These are phyloP conservation scores for Peromyscus maniculatus DNA, from an alignment of 2,113 vertebrate species.

Conservation along the genomic window DNA sequence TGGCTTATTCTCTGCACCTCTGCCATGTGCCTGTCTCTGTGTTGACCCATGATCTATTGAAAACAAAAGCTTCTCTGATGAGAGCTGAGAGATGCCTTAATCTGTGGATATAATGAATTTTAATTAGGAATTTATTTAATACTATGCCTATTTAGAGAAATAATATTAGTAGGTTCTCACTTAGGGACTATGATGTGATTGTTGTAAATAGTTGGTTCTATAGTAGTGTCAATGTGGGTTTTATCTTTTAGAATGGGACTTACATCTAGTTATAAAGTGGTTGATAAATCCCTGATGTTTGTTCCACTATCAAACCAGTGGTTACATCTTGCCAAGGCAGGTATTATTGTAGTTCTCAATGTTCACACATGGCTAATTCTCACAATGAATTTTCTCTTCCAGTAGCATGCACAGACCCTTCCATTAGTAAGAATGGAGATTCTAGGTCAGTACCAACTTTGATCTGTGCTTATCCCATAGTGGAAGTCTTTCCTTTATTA, in stretches of 20 bases:
- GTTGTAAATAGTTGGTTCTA: too few species aligned
- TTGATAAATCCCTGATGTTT: not conserved
- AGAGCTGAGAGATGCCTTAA: not conserved
- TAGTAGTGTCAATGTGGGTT: too few species aligned
- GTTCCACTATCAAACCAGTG: not conserved
- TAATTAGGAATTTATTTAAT: not conserved
- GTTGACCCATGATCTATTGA: not conserved
- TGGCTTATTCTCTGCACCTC: not conserved
- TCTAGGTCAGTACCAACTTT: not conserved
- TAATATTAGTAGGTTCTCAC: too few species aligned
- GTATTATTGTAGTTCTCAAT: not conserved
- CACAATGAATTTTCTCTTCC: not conserved
- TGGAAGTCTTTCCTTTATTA: not conserved
- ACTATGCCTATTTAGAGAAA: not conserved
- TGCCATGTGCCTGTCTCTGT: not conserved
- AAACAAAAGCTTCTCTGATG: not conserved
- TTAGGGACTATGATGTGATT: too few species aligned
- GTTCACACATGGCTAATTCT: not conserved
- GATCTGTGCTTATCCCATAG: not conserved
- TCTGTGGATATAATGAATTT: not conserved
- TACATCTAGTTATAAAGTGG: not conserved
- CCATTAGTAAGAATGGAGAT: not conserved
- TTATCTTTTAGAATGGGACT: not conserved
- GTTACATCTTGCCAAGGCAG: not conserved
- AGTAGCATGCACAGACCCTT: not conserved